These are phyloP conservation scores for Conus ventricosus DNA, from an alignment of 1,140 invertebrate genomes.

Conservation along the genomic window DNA sequence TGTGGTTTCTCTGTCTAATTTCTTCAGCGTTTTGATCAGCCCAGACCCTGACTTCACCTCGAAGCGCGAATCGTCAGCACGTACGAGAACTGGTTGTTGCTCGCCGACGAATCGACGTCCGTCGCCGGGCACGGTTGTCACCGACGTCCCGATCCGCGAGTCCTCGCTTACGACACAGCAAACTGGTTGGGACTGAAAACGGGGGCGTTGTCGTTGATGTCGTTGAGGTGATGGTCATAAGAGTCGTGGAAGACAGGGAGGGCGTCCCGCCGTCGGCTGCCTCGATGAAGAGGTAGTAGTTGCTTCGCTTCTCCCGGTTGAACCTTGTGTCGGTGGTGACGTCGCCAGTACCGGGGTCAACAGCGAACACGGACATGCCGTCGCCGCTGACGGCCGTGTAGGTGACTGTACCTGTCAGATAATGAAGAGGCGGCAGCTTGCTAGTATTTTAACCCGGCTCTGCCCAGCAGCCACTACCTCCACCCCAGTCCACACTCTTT, in stretches of 20 bases:
- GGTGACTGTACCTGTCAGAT: constrained; percentile 33
- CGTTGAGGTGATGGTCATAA: constrained; percentile 53
- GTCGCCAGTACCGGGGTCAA: constrained; percentile 44
- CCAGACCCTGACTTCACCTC: constrained; percentile 49
- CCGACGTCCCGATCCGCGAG: constrained; percentile 34
- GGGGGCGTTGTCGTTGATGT: constrained; percentile 64
- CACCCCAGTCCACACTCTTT: no score
- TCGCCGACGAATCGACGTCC: constrained; percentile 52
- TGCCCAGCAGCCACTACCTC: no score
- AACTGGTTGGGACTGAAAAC: constrained; percentile 48
- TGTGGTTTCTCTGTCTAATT: constrained; percentile 58
- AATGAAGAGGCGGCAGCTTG: no score
- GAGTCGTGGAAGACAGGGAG: constrained; percentile 33
- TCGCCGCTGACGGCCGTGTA: constrained; percentile 48
- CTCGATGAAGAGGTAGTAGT: constrained; percentile 43
- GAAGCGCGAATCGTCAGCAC: constrained; percentile 42
- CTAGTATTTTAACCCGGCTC: no score
- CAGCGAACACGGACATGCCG: constrained; percentile 40
- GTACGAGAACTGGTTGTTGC: constrained; percentile 50
- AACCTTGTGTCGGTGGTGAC: constrained; percentile 34
- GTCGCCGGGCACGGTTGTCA: constrained; percentile 42
- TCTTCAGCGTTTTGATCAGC: constrained; percentile 44
- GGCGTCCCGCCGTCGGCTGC: constrained; percentile 53
- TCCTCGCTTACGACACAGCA: constrained; percentile 42
- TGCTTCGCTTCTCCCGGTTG: constrained; percentile 86